Base-by-base conservation (phyloP, 2,797 vertebrate genomes). In the Aphelocoma californica region DNA sequence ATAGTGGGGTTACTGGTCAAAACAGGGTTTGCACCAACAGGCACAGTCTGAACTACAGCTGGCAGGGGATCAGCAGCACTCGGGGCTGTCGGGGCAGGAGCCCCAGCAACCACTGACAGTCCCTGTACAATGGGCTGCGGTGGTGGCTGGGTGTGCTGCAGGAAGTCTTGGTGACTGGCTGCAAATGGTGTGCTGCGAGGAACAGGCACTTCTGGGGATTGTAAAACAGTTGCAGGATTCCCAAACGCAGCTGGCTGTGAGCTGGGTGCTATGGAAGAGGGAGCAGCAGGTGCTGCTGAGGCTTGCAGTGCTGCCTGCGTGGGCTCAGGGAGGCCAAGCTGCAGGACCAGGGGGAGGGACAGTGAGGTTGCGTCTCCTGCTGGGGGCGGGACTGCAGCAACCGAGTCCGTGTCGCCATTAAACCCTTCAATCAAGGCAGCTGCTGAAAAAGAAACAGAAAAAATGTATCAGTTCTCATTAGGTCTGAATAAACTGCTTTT, bases 381-480 rank as follows among this genome's bases (percentile, higher is more conserved):
- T 19, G 98, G 86, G 26, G 98, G 97, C 5, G 98, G 97, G 70
- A 92, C 94, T 60, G 97, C 95, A 53, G 91, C 70, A 21, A 95
- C 98, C 21, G 98, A 89, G 51, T 98, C 97, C 12, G 97, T 87
- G 58, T 99, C 98, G 3, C 98, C 97, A 47, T 97, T 97, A 96
- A 99, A 98, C 60, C 97, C 91, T 96, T 99, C 99, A 20, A 97
- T 97, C 95, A 99, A 97, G 95, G 98, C 97, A 96, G 99, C 99
- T 99, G 98, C 84, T 93, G 90, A 86, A 71, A 72, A 88, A 85
- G 38, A 78, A 86, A 60, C n/a, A 44, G 47, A 13, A 12, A 45
- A 94, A 77, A 89, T 44, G 48, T 50, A 78, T 60, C 64, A 2
- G 2, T 56, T 75, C 53, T 86, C 75, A 2, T 38, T 26, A 84